phyloP scores from a whole-genome alignment of 2,113 vertebrate species.

The Semnornis frantzii region DNA sequence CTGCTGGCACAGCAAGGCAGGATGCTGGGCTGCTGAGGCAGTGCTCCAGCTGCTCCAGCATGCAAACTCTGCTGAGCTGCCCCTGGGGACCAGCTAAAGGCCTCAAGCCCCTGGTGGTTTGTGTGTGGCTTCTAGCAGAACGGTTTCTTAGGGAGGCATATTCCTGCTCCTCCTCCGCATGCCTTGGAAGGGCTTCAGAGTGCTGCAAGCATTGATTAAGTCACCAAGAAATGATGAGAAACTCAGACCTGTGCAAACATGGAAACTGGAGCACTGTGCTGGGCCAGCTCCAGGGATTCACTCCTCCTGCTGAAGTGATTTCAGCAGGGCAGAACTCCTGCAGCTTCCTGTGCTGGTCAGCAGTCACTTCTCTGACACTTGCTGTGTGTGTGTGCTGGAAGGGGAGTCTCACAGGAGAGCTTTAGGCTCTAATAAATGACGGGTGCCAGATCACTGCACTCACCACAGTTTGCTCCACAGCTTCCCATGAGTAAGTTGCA shows the following conservation, averaged over 20 bases:
- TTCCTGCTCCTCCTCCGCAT: neutral
- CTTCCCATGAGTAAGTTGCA: slow-evolving; percentile 51
- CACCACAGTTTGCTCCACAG: slow-evolving; percentile 46
- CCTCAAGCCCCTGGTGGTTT: neutral
- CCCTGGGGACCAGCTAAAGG: neutral
- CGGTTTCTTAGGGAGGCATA: neutral
- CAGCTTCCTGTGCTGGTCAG: neutral
- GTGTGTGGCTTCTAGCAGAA: neutral
- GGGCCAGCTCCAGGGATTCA: neutral
- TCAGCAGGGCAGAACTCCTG: neutral
- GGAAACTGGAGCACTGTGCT: neutral
- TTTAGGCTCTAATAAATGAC: slow-evolving; percentile 50
- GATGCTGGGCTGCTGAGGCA: neutral
- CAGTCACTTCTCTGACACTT: neutral
- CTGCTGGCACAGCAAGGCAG: neutral
- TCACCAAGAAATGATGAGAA: slow-evolving; percentile 48
- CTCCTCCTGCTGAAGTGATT: neutral
- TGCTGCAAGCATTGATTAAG: neutral
- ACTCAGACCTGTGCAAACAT: neutral
- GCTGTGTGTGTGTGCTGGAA: slow-evolving; percentile 8
- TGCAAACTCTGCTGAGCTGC: neutral
- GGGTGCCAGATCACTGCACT: slow-evolving; percentile 50
- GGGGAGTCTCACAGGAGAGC: slow-evolving; percentile 24
- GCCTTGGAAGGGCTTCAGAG: neutral
- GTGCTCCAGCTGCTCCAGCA: neutral